Conservation (phyloP, 2,113 vertebrate genomes). For the Ploceus nigricollis region DNA sequence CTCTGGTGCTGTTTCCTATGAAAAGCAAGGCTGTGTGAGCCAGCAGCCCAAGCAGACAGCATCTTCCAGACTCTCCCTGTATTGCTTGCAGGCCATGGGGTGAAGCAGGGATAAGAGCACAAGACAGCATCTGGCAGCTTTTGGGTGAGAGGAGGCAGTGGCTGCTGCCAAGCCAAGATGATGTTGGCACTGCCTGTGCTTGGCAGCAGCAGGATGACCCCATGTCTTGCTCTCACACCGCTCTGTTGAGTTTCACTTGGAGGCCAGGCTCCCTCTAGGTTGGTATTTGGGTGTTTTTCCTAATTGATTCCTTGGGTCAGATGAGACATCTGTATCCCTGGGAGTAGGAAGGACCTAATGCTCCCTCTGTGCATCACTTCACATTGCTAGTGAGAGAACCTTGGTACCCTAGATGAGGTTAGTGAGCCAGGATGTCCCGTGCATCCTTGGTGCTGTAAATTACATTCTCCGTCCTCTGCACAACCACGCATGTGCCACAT, state of each 20-base stretch:
- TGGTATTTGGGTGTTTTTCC: background rate
- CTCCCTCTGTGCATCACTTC: background rate
- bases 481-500: fast-evolving
- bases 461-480: background rate
- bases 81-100: background rate
- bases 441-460: background rate
- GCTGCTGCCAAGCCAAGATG: background rate
- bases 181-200: background rate
- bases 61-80: background rate
- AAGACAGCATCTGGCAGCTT: background rate
- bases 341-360: background rate
- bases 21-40: background rate
- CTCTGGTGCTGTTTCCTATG: background rate
- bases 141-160: background rate
- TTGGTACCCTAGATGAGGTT: background rate
- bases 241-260: constrained; percentile 14
- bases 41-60: background rate
- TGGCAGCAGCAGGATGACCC: background rate
- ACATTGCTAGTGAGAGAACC: background rate
- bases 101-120: background rate
- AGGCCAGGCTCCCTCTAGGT: background rate
- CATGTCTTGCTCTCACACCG: background rate
- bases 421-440: fast-evolving
- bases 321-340: background rate
- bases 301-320: background rate